A percentile compares a stretch with the other conserved stretches of the same genome.
Conservation (phyloP, 2,797 vertebrate genomes). For the Poliocrania exsul region DNA sequence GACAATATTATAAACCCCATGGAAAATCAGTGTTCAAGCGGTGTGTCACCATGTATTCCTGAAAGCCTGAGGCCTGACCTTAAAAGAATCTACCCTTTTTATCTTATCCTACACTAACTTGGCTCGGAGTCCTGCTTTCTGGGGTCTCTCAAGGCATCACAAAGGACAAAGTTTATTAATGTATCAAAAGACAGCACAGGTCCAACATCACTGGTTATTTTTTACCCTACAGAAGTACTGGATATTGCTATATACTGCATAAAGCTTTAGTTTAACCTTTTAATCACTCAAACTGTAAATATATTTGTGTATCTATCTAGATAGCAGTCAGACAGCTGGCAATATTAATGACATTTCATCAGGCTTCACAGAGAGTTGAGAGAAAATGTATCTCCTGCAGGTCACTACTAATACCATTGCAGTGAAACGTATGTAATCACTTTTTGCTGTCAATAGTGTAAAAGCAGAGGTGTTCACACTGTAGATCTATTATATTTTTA, state of each 20-base stretch:
- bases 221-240: neutral
- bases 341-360: neutral
- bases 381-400: neutral
- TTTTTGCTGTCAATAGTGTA: slow-evolving; percentile 11
- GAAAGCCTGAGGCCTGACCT: no score
- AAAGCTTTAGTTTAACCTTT: neutral
- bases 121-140: no score
- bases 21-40: no score
- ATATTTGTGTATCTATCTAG: neutral
- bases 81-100: no score
- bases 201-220: neutral
- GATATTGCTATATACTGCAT: neutral
- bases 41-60: no score
- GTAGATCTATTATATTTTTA: neutral
- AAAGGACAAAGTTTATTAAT: no score
- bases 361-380: neutral
- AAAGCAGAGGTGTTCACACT: neutral
- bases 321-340: neutral
- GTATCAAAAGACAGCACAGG: neutral
- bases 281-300: neutral
- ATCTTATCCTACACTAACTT: no score
- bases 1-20: no score
- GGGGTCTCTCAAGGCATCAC: no score
- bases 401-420: neutral
- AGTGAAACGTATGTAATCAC: neutral